Percentiles rank a stretch among this genome's conserved stretches.
phyloP scores from a whole-genome alignment of 2,888 invertebrate genomes.

The Agonum fuliginosum region DNA sequence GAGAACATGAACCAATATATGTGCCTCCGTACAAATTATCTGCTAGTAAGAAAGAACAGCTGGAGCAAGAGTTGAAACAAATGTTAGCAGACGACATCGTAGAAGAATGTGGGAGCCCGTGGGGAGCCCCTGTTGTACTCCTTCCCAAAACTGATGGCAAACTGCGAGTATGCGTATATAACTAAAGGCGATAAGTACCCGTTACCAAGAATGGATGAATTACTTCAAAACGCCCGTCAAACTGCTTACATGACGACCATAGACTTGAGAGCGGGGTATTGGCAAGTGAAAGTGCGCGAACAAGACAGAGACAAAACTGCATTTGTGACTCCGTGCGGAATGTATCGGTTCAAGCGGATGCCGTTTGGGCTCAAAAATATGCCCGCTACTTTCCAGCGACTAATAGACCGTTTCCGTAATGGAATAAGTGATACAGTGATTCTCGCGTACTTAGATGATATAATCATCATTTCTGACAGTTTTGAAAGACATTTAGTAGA shows the following conservation, averaged over 20 bases:
- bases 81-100: not conserved
- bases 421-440: not conserved
- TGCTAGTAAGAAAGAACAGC: too few relatives aligned
- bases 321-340: slow-evolving; percentile 54
- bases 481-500: not conserved
- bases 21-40: slow-evolving; percentile 1
- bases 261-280: slow-evolving; percentile 59
- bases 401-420: not conserved
- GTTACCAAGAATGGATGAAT: not conserved
- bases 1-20: not conserved
- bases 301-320: slow-evolving; percentile 58
- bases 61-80: not conserved
- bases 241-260: slow-evolving; percentile 53
- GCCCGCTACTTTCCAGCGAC: not conserved
- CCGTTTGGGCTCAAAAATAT: not conserved
- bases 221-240: not conserved
- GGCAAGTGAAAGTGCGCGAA: slow-evolving; percentile 46
- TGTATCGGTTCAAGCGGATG: not conserved
- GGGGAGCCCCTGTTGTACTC: not conserved
- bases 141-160: not conserved
- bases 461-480: not conserved
- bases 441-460: not conserved
- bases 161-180: not conserved
- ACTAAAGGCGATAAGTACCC: not conserved
- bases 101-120: not conserved